Percentiles rank a stretch among this genome's conserved stretches.
phyloP scores from a whole-genome alignment of 2,113 vertebrate species.

The Laticauda laticaudata region DNA sequence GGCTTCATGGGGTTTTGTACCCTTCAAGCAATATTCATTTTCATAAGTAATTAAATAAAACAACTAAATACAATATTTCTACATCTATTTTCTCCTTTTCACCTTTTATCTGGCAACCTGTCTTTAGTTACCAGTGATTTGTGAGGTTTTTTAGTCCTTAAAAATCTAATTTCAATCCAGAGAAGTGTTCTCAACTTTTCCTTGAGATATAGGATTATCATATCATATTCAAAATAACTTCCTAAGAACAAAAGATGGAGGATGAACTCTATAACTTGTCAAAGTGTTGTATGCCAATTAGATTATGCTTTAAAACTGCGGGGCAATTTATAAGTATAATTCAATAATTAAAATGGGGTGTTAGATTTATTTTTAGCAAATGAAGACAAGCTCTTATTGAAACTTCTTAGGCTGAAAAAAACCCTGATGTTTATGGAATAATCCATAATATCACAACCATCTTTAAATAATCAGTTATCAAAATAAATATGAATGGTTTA shows the following conservation, averaged over 20 bases:
- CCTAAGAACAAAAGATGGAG: background rate
- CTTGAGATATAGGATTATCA: background rate
- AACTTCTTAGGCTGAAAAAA: constrained; percentile 36
- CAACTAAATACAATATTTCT: background rate
- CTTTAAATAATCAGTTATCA: background rate
- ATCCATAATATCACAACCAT: background rate
- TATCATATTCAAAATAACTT: background rate
- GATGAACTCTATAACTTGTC: constrained; percentile 5
- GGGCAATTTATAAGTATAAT: constrained; percentile 24
- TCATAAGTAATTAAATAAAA: background rate
- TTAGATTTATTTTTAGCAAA: background rate
- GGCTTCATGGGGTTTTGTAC: background rate
- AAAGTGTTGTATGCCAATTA: constrained; percentile 1
- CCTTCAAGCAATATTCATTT: background rate
- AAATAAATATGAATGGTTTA: background rate
- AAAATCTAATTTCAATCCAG: constrained; percentile 4
- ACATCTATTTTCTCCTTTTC: background rate
- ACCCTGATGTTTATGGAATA: background rate
- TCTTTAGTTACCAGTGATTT: background rate
- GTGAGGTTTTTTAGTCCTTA: background rate
- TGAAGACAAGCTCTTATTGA: background rate
- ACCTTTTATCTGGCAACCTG: background rate
- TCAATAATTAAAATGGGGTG: constrained; percentile 8
- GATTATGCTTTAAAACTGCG: constrained; percentile 38
- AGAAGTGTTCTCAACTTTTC: background rate